Evolutionary conservation across 1,140 invertebrate species (phyloP), one percentile per base, ranked within the genome.

Genomic region (Ericerus pela): DNA sequence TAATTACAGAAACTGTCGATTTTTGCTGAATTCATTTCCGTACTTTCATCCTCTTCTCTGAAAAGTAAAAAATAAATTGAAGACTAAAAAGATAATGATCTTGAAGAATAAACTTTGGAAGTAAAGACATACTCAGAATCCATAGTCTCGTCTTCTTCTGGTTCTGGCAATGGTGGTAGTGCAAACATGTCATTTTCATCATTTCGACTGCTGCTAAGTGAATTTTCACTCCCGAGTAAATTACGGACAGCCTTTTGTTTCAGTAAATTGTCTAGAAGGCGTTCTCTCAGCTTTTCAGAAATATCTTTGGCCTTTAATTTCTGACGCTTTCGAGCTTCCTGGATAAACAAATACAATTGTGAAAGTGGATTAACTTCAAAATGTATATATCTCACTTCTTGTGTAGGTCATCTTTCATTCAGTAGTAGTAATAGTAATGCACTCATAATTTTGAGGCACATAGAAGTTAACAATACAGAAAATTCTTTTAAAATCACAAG

Each of bases 261-360:
- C 57, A 84, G 67, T 30, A 80, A 67, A 62, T 79, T 81, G 58
- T 72, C 73, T 58, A 82, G 69, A 41, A 92, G 70, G 66, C 92
- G 81, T 63, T 81, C 75, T 64, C 83, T 79, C 36, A 86, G 73
- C 66, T 79, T 79, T 54, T 81, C 80, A 62, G 84, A 81, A 60
- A 80, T 81, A 59, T 75, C 74, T 30, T 69, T 67, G 51, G 85
- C 80, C 65, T 82, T 79, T 59, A 76, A 76, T 68, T 86, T 86
- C 63, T 78, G 76, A 65, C 84, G 79, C 71, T 84, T 81, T 60
- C 90, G 73, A 59, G 77, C 79, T 58, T 79, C 79, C 87, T 90
- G 64, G 6, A 53, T 51, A n/a, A 16, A 30, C 14, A 22, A 53
- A 22, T 14, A 51, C 4, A 51, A 28, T n/a, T n/a, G n/a, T n/a